Base-by-base conservation (phyloP, 2,797 vertebrate genomes). In the Buceros bicornis region DNA sequence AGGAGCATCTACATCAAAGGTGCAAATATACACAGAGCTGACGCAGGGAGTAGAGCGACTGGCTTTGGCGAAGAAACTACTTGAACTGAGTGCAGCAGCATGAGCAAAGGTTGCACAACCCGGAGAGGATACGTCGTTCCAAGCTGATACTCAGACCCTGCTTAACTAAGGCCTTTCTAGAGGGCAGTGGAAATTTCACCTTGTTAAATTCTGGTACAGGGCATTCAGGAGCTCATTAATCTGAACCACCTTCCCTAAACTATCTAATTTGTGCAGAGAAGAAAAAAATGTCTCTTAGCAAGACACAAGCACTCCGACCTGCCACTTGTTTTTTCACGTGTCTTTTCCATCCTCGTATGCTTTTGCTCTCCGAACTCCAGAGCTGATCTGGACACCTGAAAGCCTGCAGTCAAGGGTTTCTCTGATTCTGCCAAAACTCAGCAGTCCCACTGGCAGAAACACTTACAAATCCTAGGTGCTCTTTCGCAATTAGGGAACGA, bases 401-500 rank as follows among this genome's bases (percentile, higher is more conserved):
- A 96, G 15, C 16, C 29, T 93, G 28, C 47, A 90, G 82, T 86
- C 84, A 94, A 87, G 87, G 40, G 54, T 51, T 89, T 81, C 57
- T 64, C 91, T 93, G 89, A 79, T 93, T 84, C 82, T 87, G 66
- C 62, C 77, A 93, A 77, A 82, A 86, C 31, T 89, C 66, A 90
- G 62, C 62, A 70, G 61, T 66, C 70, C 58, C 67, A 78, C 82
- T 72, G 76, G 73, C 48, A 95, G 58, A 87, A 90, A 47, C 43
- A 72, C 20, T 78, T 85, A 76, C 35, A 88, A 58, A 82, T 62
- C 35, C 40, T 84, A 37, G 62, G 31, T 82, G 82, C 17, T 93
- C 53, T 87, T 94, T 88, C 90, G 77, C 87, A 95, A 83, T 87
- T 91, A 95, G 51, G 35, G n/a, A 89, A 79, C 62, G 90, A 93